A percentile compares a stretch with the other conserved stretches of the same genome.
Evolutionary conservation across 2,797 vertebrate genomes (phyloP).

Genomic region (Pantherophis vulpinus): DNA sequence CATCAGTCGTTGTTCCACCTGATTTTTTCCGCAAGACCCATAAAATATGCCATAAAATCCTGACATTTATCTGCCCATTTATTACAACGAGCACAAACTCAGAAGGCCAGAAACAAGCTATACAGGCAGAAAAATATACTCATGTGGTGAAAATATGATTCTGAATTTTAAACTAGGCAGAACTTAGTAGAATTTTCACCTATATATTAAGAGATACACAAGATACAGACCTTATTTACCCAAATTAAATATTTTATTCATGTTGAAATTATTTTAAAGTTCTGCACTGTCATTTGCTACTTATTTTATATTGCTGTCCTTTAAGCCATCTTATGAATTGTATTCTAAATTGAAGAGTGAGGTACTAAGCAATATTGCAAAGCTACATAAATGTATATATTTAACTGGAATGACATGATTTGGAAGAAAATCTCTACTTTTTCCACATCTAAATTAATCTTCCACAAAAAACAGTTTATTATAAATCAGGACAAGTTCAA

Average conservation of each 20-base stretch:
- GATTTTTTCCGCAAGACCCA: no score
- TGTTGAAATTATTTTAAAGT: not conserved
- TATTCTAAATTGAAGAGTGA: not conserved
- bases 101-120: not conserved
- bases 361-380: not conserved
- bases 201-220: not conserved
- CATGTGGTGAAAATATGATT: not conserved
- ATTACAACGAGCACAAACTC: not conserved
- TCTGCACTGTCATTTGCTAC: not conserved
- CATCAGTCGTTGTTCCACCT: no score
- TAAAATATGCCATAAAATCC: not conserved
- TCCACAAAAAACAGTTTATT: not conserved
- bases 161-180: not conserved
- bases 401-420: not conserved
- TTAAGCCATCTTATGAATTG: not conserved
- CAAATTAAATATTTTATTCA: not conserved
- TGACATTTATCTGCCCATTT: not conserved
- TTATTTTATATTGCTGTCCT: not conserved
- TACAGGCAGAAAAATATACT: not conserved
- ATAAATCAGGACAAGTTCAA: not conserved
- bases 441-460: not conserved
- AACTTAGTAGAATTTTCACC: not conserved
- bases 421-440: not conserved
- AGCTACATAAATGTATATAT: not conserved
- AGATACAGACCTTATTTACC: not conserved